These are phyloP conservation scores for Cataglyphis livida DNA, from an alignment of 2,888 invertebrate species.

Conservation along the genomic window DNA sequence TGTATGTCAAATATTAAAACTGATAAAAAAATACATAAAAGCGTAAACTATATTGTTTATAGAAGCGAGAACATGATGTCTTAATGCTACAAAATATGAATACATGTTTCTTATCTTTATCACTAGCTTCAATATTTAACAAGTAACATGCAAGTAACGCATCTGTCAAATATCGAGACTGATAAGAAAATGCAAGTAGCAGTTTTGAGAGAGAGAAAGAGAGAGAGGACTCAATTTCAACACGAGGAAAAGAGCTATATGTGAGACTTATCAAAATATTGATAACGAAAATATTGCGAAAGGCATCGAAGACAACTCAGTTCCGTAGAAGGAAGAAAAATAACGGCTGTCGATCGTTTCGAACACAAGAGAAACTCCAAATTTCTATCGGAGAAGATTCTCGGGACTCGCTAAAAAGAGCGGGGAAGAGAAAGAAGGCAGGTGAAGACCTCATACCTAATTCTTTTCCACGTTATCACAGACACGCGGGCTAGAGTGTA, in stretches of 20 bases:
- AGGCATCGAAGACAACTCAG: background rate
- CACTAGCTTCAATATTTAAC: background rate
- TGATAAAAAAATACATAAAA: constrained; percentile 8
- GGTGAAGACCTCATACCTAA: constrained; percentile 73
- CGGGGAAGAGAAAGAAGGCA: constrained; percentile 61
- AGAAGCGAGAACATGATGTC: background rate
- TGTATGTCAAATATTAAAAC: background rate
- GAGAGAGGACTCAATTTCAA: background rate
- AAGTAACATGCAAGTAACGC: background rate
- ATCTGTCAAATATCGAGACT: constrained; percentile 11
- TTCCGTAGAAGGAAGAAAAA: constrained; percentile 11
- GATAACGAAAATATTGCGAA: constrained; percentile 4
- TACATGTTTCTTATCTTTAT: background rate
- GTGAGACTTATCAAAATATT: background rate
- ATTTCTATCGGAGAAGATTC: constrained; percentile 49
- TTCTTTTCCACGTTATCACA: constrained; percentile 72
- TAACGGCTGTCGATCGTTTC: constrained; percentile 32
- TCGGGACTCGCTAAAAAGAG: constrained; percentile 39
- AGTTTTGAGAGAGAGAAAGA: background rate
- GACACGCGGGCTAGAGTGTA: constrained; percentile 59
- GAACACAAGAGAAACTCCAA: constrained; percentile 35
- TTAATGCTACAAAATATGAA: constrained; percentile 17
- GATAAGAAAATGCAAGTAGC: background rate
- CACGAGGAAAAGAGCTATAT: background rate
- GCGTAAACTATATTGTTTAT: background rate